Evolutionary conservation across 2,113 vertebrate genomes (phyloP).

Genomic region (Morone saxatilis): DNA sequence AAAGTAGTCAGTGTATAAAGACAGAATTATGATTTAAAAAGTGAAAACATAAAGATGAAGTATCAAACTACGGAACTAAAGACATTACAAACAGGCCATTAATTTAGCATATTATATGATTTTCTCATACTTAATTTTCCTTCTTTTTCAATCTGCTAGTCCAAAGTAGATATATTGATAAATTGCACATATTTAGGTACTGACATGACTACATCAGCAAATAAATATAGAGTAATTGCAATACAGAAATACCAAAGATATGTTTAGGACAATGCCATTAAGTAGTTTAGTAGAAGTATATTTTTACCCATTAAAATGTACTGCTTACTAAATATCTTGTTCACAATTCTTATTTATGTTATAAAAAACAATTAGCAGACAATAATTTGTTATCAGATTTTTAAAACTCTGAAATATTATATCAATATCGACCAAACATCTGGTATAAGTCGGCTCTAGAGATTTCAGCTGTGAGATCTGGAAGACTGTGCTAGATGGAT

Average conservation of each 20-base stretch:
- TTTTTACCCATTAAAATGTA: neutral
- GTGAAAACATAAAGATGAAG: neutral
- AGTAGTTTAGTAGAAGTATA: neutral
- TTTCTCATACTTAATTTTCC: neutral
- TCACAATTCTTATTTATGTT: no score
- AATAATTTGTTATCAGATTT: neutral
- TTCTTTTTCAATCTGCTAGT: neutral
- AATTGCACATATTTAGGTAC: neutral
- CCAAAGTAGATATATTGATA: neutral
- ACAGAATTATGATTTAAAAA: neutral
- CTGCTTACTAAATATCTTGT: no score
- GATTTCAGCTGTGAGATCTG: constrained; percentile 21
- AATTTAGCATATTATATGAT: neutral
- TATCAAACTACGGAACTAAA: neutral
- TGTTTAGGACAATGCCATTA: neutral
- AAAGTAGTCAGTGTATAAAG: constrained; percentile 5
- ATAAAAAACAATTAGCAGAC: neutral
- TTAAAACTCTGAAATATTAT: neutral
- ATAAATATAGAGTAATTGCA: neutral
- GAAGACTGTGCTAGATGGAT: constrained; percentile 25
- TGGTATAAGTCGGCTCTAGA: neutral
- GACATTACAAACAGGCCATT: neutral
- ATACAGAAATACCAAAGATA: neutral
- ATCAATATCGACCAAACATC: neutral
- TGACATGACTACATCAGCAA: neutral